Evolutionary conservation across 2,113 vertebrate genomes (phyloP).

Genomic region (Montifringilla adamsi): DNA sequence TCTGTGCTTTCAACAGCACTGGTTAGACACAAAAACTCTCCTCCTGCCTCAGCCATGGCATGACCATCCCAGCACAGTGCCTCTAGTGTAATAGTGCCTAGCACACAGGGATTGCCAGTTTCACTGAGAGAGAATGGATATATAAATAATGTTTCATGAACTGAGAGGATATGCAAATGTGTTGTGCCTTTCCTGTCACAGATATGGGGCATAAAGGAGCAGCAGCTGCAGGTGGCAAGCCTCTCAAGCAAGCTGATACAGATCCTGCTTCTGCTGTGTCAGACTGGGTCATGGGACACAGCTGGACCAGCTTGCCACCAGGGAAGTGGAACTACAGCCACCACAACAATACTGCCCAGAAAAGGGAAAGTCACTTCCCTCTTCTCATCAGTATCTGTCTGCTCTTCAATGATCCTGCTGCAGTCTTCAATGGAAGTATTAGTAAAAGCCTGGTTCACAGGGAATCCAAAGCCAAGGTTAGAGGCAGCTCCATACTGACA

Average conservation of each 20-base stretch:
- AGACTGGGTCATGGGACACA: accelerated
- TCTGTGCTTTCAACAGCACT: accelerated
- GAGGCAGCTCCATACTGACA: not conserved
- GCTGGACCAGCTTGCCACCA: not conserved
- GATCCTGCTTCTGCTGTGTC: not conserved
- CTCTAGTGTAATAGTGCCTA: accelerated
- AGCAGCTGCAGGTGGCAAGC: not conserved
- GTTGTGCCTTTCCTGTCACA: not conserved
- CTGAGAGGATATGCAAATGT: accelerated
- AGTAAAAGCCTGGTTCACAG: not conserved
- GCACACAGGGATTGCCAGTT: not conserved
- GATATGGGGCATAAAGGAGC: not conserved
- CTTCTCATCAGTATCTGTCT: not conserved
- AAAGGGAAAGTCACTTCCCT: not conserved
- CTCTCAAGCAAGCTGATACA: not conserved
- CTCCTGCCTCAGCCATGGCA: not conserved
- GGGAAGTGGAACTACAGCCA: not conserved
- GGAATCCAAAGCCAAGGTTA: not conserved
- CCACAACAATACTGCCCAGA: accelerated
- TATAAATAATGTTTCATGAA: not conserved
- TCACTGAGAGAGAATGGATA: not conserved
- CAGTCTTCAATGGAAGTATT: no score
- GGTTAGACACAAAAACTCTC: not conserved
- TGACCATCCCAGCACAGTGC: not conserved
- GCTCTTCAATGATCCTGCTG: not conserved